These are phyloP conservation scores for Drosophila malerkotliana DNA, from an alignment of 1,140 invertebrate genomes.

Conservation along the genomic window DNA sequence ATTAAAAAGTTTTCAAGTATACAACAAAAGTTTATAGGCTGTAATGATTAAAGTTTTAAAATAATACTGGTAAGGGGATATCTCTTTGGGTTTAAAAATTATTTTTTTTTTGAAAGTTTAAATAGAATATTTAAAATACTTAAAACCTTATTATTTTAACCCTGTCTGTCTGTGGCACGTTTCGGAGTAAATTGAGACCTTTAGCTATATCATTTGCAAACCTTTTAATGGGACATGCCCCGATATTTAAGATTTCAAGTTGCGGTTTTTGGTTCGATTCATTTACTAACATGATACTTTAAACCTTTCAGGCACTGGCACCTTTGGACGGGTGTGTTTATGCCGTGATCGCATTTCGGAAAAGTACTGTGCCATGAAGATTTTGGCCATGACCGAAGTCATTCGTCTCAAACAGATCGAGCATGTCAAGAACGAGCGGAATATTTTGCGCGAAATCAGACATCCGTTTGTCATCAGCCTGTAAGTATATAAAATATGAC, in stretches of 20 bases:
- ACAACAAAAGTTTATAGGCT: no score
- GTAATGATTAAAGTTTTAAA: background rate
- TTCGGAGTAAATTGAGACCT: conserved; percentile 22
- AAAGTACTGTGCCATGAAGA: conserved; percentile 95
- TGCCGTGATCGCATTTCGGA: conserved; percentile 91
- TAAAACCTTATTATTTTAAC: background rate
- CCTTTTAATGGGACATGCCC: conserved; percentile 56
- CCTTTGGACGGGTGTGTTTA: conserved; percentile 95
- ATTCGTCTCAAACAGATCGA: conserved; percentile 96
- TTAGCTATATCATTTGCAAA: conserved; percentile 57
- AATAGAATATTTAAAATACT: no score
- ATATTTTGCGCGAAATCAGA: conserved; percentile 93
- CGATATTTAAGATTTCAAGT: conserved; percentile 42
- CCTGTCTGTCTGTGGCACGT: conserved; percentile 2
- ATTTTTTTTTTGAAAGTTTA: no score
- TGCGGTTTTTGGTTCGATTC: conserved; percentile 38
- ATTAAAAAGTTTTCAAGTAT: background rate
- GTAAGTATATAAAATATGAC: conserved; percentile 87
- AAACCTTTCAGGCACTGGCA: conserved; percentile 92
- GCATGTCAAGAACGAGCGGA: conserved; percentile 97
- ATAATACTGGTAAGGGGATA: no score
- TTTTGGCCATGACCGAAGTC: conserved; percentile 95
- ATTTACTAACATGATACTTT: conserved; percentile 31
- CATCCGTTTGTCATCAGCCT: conserved; percentile 98
- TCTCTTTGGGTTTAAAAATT: no score